phyloP scores from a whole-genome alignment of 2,113 vertebrate species.

The Podilymbus podiceps region DNA sequence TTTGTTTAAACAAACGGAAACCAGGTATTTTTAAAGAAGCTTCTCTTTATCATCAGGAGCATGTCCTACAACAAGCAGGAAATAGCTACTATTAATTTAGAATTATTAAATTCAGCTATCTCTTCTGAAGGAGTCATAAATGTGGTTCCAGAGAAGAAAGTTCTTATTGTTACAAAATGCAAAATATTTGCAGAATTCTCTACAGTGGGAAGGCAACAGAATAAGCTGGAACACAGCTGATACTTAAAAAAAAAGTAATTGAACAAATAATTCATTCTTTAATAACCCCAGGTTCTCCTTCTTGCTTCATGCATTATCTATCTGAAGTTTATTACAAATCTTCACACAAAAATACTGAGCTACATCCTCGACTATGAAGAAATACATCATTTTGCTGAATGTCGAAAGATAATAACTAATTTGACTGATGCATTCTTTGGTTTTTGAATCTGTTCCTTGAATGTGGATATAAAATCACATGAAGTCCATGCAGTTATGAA shows the following conservation, averaged over 20 bases:
- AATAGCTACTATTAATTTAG: background rate
- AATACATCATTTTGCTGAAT: background rate
- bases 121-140: background rate
- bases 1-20: background rate
- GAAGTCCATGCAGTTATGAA: background rate
- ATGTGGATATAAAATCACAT: background rate
- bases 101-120: background rate
- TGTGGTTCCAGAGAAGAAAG: background rate
- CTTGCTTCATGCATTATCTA: background rate
- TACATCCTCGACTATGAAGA: background rate
- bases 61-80: background rate
- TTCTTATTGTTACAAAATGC: background rate
- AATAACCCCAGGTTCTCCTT: background rate
- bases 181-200: background rate
- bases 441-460: background rate
- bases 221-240: background rate
- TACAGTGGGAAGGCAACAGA: background rate
- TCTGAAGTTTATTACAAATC: background rate
- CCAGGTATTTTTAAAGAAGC: background rate
- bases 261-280: background rate
- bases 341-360: background rate
- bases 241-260: background rate
- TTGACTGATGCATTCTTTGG: background rate
- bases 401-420: background rate
- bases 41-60: background rate